A percentile compares a stretch with the other conserved stretches of the same genome.
Evolutionary conservation across 2,888 invertebrate species (phyloP).

Genomic region (Campopleginae sp.): DNA sequence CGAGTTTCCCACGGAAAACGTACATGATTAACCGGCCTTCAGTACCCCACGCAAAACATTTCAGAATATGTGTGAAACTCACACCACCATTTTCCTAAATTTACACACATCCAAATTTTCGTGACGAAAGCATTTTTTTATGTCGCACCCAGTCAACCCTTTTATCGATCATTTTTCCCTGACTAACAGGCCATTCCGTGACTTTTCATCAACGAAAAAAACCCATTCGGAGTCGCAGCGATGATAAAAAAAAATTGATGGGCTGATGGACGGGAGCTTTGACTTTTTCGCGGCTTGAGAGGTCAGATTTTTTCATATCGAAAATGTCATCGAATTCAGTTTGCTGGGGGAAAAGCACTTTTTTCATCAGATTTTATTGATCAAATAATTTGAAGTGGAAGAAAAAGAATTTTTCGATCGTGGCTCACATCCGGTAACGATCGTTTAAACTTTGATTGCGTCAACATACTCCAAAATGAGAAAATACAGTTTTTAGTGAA

Average conservation of each 20-base stretch:
- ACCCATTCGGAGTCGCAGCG: not conserved
- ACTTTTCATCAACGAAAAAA: not conserved
- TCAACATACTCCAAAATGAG: too few species aligned
- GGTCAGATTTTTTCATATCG: not conserved
- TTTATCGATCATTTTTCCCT: slow-evolving; percentile 21
- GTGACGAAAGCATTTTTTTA: slow-evolving; percentile 12
- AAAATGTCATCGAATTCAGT: not conserved
- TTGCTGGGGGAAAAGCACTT: too few species aligned
- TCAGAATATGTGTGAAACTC: slow-evolving; percentile 10
- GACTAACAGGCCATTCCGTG: not conserved
- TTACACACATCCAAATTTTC: not conserved
- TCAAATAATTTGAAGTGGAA: too few species aligned
- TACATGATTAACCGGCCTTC: slow-evolving; percentile 71
- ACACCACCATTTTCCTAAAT: slow-evolving; percentile 8
- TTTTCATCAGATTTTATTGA: slow-evolving; percentile 49
- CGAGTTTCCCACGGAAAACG: slow-evolving; percentile 53
- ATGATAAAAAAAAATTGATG: not conserved
- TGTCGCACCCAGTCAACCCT: not conserved
- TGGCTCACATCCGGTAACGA: too few species aligned
- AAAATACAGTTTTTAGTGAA: too few species aligned
- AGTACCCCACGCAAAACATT: slow-evolving; percentile 61
- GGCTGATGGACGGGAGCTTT: not conserved
- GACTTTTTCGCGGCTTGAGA: not conserved
- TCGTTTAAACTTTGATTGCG: too few species aligned
- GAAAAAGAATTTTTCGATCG: too few species aligned